Evolutionary conservation across 2,888 invertebrate species (phyloP).

Genomic region (Argynnis bischoffii): DNA sequence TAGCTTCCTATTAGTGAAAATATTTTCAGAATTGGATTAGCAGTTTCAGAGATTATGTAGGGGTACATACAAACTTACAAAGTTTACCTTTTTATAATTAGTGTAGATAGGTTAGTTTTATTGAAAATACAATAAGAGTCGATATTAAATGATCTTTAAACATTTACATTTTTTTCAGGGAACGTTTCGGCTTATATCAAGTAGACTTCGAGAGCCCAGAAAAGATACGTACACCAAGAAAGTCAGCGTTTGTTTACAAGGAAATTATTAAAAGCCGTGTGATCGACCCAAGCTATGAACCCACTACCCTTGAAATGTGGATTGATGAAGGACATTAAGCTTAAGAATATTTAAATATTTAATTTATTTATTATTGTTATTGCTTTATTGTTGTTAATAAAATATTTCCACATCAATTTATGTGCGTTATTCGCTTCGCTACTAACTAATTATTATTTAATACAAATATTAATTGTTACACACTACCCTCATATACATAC

Average conservation of each 20-base stretch:
- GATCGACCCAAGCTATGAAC: slow-evolving; percentile 56
- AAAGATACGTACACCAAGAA: slow-evolving; percentile 84
- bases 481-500: no score
- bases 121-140: no score
- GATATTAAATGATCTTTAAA: neutral
- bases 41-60: no score
- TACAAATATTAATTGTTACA: no score
- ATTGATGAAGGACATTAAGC: slow-evolving; percentile 44
- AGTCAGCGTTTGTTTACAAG: slow-evolving; percentile 82
- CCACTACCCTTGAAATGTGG: slow-evolving; percentile 55
- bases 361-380: neutral
- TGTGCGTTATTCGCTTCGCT: no score
- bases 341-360: neutral
- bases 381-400: no score
- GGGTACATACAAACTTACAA: no score
- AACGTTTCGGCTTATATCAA: slow-evolving; percentile 85
- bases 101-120: neutral
- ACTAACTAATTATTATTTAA: no score
- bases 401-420: no score
- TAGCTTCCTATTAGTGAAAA: no score
- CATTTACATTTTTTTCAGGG: slow-evolving; percentile 63
- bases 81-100: neutral
- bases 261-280: slow-evolving; percentile 71
- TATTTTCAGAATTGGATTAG: no score
- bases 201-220: slow-evolving; percentile 85